Conservation (phyloP, 2,113 vertebrate genomes). For the Oriolus oriolus region DNA sequence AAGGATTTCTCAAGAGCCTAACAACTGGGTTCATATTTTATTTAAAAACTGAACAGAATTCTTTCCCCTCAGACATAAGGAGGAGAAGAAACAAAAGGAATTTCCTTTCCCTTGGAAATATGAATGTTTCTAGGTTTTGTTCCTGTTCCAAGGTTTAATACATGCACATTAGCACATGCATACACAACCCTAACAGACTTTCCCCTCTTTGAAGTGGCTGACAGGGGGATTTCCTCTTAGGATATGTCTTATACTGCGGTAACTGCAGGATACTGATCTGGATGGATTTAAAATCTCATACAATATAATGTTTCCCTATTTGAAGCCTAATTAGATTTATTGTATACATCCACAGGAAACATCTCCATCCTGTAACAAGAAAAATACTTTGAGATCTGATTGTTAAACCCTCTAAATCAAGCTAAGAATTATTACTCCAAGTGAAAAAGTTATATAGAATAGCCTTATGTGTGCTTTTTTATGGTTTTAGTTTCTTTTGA, state of each 20-base stretch:
- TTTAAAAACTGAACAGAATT: background rate
- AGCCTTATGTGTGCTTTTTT: background rate
- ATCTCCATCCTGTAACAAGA: conserved; percentile 22
- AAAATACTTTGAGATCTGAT: background rate
- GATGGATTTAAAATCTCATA: conserved; percentile 20
- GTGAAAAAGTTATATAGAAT: background rate
- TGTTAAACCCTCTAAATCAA: background rate
- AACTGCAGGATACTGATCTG: conserved; percentile 23
- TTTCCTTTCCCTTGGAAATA: conserved; percentile 37
- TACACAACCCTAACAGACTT: background rate
- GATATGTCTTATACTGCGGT: background rate
- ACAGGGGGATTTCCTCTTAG: conserved; percentile 47
- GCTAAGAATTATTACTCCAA: background rate
- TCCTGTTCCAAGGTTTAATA: conserved; percentile 18
- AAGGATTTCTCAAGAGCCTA: background rate
- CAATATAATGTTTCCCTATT: background rate
- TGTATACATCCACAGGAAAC: conserved; percentile 52
- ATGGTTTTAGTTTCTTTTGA: background rate
- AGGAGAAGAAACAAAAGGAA: background rate
- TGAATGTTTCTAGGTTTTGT: background rate
- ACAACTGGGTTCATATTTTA: background rate
- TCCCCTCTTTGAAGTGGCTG: conserved; percentile 29
- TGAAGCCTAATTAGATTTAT: conserved; percentile 20
- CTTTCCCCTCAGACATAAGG: background rate
- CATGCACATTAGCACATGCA: background rate